phyloP scores from a whole-genome alignment of 2,888 invertebrate species.

The Marronus borbonicus region DNA sequence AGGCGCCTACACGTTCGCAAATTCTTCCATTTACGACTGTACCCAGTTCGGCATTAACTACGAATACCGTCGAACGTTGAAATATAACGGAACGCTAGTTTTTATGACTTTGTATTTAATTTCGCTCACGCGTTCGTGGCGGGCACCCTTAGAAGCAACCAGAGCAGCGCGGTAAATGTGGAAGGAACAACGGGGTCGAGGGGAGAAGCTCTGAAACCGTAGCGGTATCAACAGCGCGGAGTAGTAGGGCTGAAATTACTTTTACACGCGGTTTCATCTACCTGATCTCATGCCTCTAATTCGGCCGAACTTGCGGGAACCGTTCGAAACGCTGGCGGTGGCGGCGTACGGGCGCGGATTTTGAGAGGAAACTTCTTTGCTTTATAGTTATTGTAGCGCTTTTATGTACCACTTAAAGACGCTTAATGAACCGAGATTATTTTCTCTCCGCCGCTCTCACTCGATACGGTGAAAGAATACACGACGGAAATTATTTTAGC shows the following conservation, averaged over 20 bases:
- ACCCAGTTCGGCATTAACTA: constrained; percentile 38
- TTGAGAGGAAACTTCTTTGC: constrained; percentile 36
- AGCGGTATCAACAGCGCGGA: neutral
- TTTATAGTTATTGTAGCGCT: constrained; percentile 25
- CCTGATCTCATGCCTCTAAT: constrained; percentile 36
- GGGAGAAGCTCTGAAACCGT: neutral
- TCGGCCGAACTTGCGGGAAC: neutral
- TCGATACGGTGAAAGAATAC: neutral
- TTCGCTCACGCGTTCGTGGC: neutral
- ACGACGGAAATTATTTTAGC: neutral
- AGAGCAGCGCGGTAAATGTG: neutral
- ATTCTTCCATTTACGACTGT: no score
- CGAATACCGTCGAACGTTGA: constrained; percentile 31
- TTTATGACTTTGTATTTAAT: constrained; percentile 39
- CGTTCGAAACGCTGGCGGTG: neutral
- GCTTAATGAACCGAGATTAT: constrained; percentile 20
- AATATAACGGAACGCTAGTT: constrained; percentile 35
- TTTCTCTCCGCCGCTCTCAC: neutral
- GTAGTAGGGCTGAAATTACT: constrained; percentile 28
- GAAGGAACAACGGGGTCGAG: neutral
- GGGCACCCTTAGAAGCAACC: neutral
- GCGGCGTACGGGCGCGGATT: constrained; percentile 1
- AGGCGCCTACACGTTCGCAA: no score
- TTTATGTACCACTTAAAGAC: constrained; percentile 31
- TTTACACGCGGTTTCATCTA: constrained; percentile 37